These are phyloP conservation scores for Aleiodes testaceus DNA, from an alignment of 2,888 invertebrate species.

Conservation along the genomic window DNA sequence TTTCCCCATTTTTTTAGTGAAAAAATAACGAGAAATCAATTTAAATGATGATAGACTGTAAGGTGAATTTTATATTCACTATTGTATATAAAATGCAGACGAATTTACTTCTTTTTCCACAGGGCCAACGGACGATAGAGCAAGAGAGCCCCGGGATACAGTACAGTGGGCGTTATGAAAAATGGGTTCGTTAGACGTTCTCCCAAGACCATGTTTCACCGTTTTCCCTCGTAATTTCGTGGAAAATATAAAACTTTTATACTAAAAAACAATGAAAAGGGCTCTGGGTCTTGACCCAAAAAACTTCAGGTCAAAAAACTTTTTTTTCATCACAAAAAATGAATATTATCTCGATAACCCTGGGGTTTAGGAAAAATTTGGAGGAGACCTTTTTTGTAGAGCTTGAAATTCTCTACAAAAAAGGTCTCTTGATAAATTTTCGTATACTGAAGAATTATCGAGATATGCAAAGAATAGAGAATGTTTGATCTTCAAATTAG, in stretches of 20 bases:
- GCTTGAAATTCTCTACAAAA: no score
- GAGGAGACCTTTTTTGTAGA: no score
- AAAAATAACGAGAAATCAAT: no score
- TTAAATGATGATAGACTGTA: background rate
- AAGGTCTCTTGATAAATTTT: no score
- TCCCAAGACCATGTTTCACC: slow-evolving; percentile 45
- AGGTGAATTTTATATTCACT: slow-evolving; percentile 24
- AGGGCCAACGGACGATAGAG: slow-evolving; percentile 35
- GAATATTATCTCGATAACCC: background rate
- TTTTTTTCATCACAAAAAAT: background rate
- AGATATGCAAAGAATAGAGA: no score
- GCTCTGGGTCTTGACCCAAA: background rate
- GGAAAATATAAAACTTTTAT: slow-evolving; percentile 43
- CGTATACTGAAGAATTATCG: no score
- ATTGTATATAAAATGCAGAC: slow-evolving; percentile 7
- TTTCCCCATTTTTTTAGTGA: no score
- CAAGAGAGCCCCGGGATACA: slow-evolving; percentile 40
- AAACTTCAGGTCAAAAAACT: background rate
- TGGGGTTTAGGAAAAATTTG: no score
- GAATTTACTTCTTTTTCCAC: background rate
- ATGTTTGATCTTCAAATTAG: no score
- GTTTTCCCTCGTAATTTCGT: slow-evolving; percentile 42
- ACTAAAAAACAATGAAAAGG: slow-evolving; percentile 25
- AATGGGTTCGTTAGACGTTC: slow-evolving; percentile 40
- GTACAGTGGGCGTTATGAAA: slow-evolving; percentile 40